Conservation (phyloP, 2,113 vertebrate genomes). For the Saguinus midas region DNA sequence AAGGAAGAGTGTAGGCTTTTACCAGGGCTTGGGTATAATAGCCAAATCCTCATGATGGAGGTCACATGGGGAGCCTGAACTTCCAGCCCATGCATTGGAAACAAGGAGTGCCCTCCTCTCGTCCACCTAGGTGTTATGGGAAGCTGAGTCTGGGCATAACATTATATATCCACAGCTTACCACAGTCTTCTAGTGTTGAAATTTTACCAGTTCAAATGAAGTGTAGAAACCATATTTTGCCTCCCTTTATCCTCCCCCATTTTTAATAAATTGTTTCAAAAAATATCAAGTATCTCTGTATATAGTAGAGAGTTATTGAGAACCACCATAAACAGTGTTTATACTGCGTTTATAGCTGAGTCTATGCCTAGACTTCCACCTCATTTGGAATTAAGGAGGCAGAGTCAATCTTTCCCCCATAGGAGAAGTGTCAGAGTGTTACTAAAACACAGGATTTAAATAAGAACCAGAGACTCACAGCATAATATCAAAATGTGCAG, state of each 20-base stretch:
- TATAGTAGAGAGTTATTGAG: too few species aligned
- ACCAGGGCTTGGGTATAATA: not conserved
- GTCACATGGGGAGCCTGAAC: not conserved
- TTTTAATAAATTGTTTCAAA: not conserved
- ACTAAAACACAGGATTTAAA: not conserved
- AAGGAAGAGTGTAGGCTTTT: not conserved
- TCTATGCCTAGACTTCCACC: not conserved
- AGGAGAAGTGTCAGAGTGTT: not conserved
- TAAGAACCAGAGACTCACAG: not conserved
- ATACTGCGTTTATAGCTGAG: too few species aligned
- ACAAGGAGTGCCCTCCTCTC: not conserved
- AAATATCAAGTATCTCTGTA: not conserved
- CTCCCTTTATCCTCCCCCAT: not conserved
- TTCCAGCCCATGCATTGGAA: not conserved
- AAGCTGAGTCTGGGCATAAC: not conserved
- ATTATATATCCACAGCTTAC: not conserved
- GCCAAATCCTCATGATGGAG: not conserved
- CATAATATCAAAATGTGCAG: not conserved
- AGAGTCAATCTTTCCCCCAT: not conserved
- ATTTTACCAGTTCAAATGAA: not conserved
- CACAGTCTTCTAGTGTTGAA: not conserved
- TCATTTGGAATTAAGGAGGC: not conserved
- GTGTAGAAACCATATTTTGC: not conserved
- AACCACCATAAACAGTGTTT: not conserved
- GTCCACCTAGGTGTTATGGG: not conserved